Conservation (phyloP, 2,113 vertebrate species). For the Ophiodon elongatus region DNA sequence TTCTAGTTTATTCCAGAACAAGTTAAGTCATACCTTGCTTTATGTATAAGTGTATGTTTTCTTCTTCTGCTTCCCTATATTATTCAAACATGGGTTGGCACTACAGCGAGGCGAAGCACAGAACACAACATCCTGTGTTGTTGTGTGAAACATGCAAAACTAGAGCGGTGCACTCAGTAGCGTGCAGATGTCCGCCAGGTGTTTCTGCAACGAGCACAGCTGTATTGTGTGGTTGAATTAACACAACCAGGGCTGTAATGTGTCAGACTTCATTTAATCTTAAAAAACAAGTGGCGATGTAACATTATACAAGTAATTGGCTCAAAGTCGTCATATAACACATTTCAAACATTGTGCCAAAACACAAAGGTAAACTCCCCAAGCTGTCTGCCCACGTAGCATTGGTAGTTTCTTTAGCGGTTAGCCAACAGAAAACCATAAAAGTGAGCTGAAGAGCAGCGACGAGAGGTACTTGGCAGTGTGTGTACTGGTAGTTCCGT, state of each 20-base stretch:
- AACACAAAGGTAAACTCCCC: neutral
- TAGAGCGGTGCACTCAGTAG: neutral
- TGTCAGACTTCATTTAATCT: neutral
- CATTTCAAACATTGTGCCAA: neutral
- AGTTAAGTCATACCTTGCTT: neutral
- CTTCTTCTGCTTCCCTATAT: neutral
- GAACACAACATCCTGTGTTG: neutral
- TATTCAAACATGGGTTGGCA: neutral
- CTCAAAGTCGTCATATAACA: neutral
- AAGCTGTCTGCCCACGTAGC: too few relatives aligned
- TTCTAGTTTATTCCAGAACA: neutral
- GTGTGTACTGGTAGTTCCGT: too few relatives aligned
- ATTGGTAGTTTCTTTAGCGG: too few relatives aligned
- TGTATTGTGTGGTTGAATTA: neutral
- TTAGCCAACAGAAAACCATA: too few relatives aligned
- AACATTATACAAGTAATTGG: neutral
- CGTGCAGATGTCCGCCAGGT: too few relatives aligned
- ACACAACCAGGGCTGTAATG: neutral
- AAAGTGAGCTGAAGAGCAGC: too few relatives aligned
- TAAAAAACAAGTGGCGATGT: neutral
- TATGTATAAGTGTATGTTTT: neutral
- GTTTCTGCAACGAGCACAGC: neutral
- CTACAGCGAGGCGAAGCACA: neutral
- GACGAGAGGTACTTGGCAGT: too few relatives aligned
- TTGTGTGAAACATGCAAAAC: neutral